Evolutionary conservation across 1,140 invertebrate species (phyloP), one percentile per base, ranked within the genome.

Genomic region (Rhizoglyphus robini): DNA sequence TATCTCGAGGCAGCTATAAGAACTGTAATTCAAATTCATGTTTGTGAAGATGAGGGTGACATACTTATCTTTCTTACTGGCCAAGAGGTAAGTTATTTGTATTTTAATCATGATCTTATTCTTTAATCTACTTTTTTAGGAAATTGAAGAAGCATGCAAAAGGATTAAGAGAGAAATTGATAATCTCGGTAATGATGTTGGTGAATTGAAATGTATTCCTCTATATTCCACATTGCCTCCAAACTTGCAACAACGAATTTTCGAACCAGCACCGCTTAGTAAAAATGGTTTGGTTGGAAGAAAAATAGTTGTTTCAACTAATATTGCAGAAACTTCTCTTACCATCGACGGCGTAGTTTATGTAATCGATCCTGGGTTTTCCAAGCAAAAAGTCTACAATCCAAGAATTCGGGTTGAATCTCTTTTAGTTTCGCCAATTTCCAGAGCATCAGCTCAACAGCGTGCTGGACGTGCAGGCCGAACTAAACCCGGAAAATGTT

Each of bases 261-360:
- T 99, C 73, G 96, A 99, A 73, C 82, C 92, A 4, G 85, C 96
- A 11, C 93, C 93, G 0, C 88, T 92, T 4, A 90, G 86, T 62
- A 90, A 91, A 75, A 96, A 93, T 74, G 96, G 95, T 11, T 91
- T 89, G 0, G 90, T 99, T 63, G 94, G 96, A 0, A 80, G 93
- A 23, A 97, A 98, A 70, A 70, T 95, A 25, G 95, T 99, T 0
- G 91, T 99, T 0, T 97, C 95, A 0, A 99, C 96, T 0, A 99
- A 99, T 74, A 99, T 99, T 71, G 96, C 96, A 0, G 96, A 99
- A 80, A 99, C 96, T 0, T 99, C 95, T 0, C 78, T 99, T 3
- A 99, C 96, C 0, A 99, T 99, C 72, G 96, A 99, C 74, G 96
- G 96, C 65, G 94, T 99, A n/a, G 96, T 99, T 4, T 99, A 97